Base-by-base conservation (phyloP, 2,888 invertebrate species). In the Aspidiotus destructor region DNA sequence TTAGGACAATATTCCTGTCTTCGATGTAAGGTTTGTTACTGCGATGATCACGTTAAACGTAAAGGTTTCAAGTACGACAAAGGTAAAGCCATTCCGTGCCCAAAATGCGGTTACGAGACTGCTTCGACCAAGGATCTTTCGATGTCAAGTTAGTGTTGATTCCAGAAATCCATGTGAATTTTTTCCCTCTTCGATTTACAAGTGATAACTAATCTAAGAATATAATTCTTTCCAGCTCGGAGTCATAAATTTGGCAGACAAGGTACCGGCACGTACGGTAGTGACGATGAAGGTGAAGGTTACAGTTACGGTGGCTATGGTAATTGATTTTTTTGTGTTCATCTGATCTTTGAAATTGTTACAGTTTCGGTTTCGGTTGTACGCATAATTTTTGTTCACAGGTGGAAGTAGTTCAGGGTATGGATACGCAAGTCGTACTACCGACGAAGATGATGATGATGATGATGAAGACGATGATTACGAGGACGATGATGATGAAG, bases 1-100 rank as follows among this genome's bases (percentile, higher is more conserved):
- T 80, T 94, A 71, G 95, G 96, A 0, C 94, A 96, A 80, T 93
- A 92, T 80, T 94, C 95, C 6, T 97, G 96, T 77, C 82, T 97
- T 75, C 85, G 92, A 75, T 97, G 97, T 80, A 97, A 97, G 80
- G 88, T 88, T 5, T 96, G 95, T 78, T 97, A 90, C 80, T 97
- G 96, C 79, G 95, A 95, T 75, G 96, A 96, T 80, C 96, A 97
- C 80, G 94, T 96, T 70, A 84, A 87, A 69, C 85, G 96, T 71
- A 92, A 92, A 80, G 92, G 92, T 2, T 89, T 92, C 75, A 92
- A 92, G 76, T 91, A 91, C 76, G 87, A 86, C 15, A 89, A 89
- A 75, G 88, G 88, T 74, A 88, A 88, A 75, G 80, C 85, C 8
- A 84, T 91, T 75, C 95, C 96, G 13, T 97, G 96, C 76, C 96